These are phyloP conservation scores for Meandrina meandrites DNA, from an alignment of 92 coral and sea anemone species.

Conservation along the genomic window DNA sequence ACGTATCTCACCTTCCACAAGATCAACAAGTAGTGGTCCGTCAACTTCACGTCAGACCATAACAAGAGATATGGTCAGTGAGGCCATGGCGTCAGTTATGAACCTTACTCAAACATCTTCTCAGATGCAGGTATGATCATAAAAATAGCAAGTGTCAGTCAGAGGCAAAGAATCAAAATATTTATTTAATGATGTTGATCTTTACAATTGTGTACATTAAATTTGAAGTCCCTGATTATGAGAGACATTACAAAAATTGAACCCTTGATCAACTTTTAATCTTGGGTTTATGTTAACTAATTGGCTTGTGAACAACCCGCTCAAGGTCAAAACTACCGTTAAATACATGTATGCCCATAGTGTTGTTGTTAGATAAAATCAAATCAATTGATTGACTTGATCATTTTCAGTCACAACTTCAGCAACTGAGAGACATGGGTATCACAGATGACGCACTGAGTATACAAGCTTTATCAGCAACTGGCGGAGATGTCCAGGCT, in stretches of 20 bases:
- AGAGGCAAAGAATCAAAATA: background rate
- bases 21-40: slow-evolving; percentile 56
- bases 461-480: slow-evolving; percentile 85
- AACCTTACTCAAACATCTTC: slow-evolving; percentile 44
- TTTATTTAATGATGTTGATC: background rate
- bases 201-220: too few species aligned
- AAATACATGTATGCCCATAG: too few species aligned
- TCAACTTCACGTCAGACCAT: slow-evolving; percentile 48
- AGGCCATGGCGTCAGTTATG: slow-evolving; percentile 85
- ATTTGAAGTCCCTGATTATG: too few species aligned
- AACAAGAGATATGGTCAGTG: slow-evolving; percentile 80
- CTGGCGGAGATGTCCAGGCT: slow-evolving; percentile 91
- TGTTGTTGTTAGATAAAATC: too few species aligned
- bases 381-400: background rate
- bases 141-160: too few species aligned
- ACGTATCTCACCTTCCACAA: slow-evolving; percentile 25
- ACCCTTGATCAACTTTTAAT: too few species aligned
- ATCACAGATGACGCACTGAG: slow-evolving; percentile 93
- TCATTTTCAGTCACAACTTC: slow-evolving; percentile 78
- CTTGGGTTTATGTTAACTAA: too few species aligned
- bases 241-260: too few species aligned
- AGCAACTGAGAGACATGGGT: slow-evolving; percentile 95
- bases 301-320: too few species aligned
- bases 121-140: slow-evolving; percentile 56
- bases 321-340: too few species aligned